Evolutionary conservation across 1,140 invertebrate genomes (phyloP), one percentile per base, ranked within the genome.

Genomic region (Psilanteris sp.): DNA sequence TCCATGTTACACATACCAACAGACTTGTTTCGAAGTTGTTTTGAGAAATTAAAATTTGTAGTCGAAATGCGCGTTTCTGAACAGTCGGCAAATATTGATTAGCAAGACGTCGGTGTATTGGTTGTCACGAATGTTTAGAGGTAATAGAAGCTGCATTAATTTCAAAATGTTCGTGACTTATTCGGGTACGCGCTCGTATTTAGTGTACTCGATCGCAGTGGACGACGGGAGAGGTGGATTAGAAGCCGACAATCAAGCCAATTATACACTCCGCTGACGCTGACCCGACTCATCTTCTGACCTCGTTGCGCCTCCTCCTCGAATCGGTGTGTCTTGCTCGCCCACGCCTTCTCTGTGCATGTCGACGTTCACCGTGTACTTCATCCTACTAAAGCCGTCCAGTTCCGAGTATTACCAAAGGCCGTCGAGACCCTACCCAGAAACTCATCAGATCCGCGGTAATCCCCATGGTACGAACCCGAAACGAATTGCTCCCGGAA

Each of bases 261-360:
- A 88, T 87, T 87, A 87, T 88, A 88, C 84, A 88, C 85, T 86
- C 81, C 80, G 84, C 81, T 85, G 85, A 86, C 81, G 83, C 83
- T 83, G 84, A 85, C 84, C 81, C 81, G 79, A 54, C 82, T 81
- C 79, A 67, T 73, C 80, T 78, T 77, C 73, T 78, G 78, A 78
- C 80, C 68, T 70, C 79, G 44, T 48, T 39, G 59, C 44, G 81
- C 80, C 79, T 78, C 79, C 79, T 75, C 73, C 44, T 20, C 74
- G 57, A 46, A 14, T 64, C 79, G 61, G 46, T 73, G 59, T 66
- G 75, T 79, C 80, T 62, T 50, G 75, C 34, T 41, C 37, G 36
- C 43, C 48, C 50, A 43, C 54, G 64, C 59, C 59, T 66, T 64
- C 77, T 29, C 50, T 57, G 57, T 73, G 62, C 43, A 54, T 31